A percentile compares a stretch with the other conserved stretches of the same genome.
Conservation (phyloP, 2,888 invertebrate genomes). For the Caenorhabditis becei region DNA sequence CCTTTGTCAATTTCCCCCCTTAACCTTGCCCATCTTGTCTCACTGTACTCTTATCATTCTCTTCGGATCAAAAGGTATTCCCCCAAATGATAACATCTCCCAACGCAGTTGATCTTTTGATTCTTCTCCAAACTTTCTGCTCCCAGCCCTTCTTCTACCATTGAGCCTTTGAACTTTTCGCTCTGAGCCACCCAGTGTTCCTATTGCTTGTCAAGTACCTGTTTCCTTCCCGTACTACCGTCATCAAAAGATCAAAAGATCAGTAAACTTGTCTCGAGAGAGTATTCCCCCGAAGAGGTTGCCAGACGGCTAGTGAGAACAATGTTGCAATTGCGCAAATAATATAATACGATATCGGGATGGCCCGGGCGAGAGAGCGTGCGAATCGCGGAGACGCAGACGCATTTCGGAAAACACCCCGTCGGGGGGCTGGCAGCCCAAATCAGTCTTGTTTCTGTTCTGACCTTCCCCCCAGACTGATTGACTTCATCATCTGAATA, state of each 20-base stretch:
- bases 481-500: neutral
- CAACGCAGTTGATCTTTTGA: conserved; percentile 10
- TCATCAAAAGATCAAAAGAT: conserved; percentile 42
- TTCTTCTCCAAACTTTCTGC: neutral
- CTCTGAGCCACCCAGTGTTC: no score
- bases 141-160: conserved; percentile 3
- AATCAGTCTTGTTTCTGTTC: neutral
- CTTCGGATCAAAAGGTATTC: conserved; percentile 12
- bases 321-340: conserved; percentile 28
- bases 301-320: neutral
- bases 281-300: conserved; percentile 51
- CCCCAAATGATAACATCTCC: neutral
- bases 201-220: no score
- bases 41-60: neutral
- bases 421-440: neutral
- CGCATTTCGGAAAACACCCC: neutral
- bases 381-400: conserved; percentile 1
- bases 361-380: neutral
- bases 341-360: conserved; percentile 23
- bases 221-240: no score
- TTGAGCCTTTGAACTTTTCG: no score
- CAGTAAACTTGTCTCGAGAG: conserved; percentile 24
- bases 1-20: neutral
- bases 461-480: no score
- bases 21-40: no score